Base-by-base conservation (phyloP, 2,888 invertebrate genomes). In the Cancer borealis region DNA sequence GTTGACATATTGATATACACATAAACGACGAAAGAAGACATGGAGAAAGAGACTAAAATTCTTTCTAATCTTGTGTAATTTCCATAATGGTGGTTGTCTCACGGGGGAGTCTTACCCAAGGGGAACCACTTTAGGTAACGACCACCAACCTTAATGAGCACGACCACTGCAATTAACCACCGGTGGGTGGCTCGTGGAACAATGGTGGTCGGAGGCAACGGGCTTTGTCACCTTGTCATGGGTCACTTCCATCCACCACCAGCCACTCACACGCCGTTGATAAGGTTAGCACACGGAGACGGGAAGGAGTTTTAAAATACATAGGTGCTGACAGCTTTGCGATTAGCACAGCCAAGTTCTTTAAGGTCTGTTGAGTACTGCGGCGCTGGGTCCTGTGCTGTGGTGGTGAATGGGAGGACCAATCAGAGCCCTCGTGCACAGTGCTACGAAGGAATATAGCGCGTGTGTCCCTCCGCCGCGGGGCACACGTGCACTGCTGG, bases 21-120 rank as follows among this genome's bases (percentile, higher is more conserved):
- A 73, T 73, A 26, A 73, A 26, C 73, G 73, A 73, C 26, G 73
- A 73, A 73, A 26, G 73, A 73, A 73, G 73, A 73, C 26, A n/a
- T 73, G 73, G 8, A 73, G 26, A 73, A 73, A 8, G 73, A 73
- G 73, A 26, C 73, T 73, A 73, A 84, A 14, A 84, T 39, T 39
- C 84, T 12, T 30, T 39, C 39, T 39, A 84, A 84, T 84, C n/a
- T 84, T 30, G 30, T 39, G 39, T 84, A 10, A 84, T 84, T 39
- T 84, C 39, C 84, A 84, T 84, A 84, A 84, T 84, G 39, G 84
- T 39, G 84, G 84, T 39, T 39, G 84, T 26, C 84, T 84, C 84
- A 39, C 39, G 39, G 30, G 84, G 84, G 84, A 39, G 84, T 39
- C 84, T 84, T 30, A 39, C 84, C 73, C 73, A n/a, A 73, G 73